A percentile compares a stretch with the other conserved stretches of the same genome.
phyloP scores from a whole-genome alignment of 2,888 invertebrate species.

The Ommatoiulus sabulosus region DNA sequence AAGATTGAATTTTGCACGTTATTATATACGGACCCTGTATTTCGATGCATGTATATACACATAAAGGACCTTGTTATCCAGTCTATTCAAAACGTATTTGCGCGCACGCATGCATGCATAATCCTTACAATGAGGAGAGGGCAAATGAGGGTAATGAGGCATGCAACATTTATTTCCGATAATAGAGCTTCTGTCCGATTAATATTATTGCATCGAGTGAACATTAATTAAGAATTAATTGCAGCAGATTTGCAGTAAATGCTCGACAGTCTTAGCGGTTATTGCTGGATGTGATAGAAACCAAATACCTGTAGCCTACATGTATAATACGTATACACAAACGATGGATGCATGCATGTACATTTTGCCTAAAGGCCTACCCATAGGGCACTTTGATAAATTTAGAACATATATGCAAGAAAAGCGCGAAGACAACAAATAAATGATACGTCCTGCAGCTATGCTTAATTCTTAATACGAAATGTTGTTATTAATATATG shows the following conservation, averaged over 20 bases:
- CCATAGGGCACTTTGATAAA: background rate
- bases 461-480: too few relatives aligned
- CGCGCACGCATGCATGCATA: conserved; percentile 6
- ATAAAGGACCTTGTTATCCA: background rate
- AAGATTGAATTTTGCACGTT: too few relatives aligned
- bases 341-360: background rate
- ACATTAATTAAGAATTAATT: background rate
- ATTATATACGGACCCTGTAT: background rate
- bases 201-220: background rate
- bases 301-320: too few relatives aligned
- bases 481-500: too few relatives aligned
- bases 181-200: background rate
- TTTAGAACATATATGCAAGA: too few relatives aligned
- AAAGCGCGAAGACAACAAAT: too few relatives aligned
- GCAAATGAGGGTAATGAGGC: background rate
- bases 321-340: too few relatives aligned
- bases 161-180: background rate
- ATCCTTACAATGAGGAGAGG: background rate
- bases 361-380: background rate
- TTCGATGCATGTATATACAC: background rate
- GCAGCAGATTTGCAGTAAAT: background rate
- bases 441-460: too few relatives aligned
- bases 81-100: background rate
- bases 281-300: background rate
- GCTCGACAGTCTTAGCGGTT: background rate